Evolutionary conservation across 2,888 invertebrate species (phyloP).

Genomic region (Andrena camellia): DNA sequence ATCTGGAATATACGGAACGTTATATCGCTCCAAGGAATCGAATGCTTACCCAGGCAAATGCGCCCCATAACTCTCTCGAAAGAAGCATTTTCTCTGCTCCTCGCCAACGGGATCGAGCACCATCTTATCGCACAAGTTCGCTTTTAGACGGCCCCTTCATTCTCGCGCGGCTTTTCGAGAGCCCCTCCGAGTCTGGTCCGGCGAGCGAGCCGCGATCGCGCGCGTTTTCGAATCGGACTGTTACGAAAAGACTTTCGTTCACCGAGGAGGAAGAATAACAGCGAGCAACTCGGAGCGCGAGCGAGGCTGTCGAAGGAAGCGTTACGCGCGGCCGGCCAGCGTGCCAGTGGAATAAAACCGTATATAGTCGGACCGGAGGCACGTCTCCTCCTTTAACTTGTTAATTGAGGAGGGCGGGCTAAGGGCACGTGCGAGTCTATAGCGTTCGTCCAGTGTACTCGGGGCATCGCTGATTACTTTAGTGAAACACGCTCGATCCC

Average conservation of each 20-base stretch:
- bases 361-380: conserved; percentile 76
- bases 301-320: conserved; percentile 13
- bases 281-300: not conserved
- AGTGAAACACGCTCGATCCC: too few species aligned
- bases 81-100: conserved; percentile 88
- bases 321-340: conserved; percentile 34
- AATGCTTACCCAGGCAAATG: conserved; percentile 88
- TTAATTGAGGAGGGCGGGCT: not conserved
- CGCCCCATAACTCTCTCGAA: conserved; percentile 87
- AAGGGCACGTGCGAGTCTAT: not conserved
- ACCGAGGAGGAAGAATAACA: not conserved
- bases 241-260: conserved; percentile 2
- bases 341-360: conserved; percentile 79
- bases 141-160: conserved; percentile 23
- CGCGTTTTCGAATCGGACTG: not conserved
- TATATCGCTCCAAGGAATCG: not conserved
- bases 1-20: not conserved
- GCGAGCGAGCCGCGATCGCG: not conserved
- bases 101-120: conserved; percentile 88
- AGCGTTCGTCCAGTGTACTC: too few species aligned
- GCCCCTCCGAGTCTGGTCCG: not conserved
- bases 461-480: too few species aligned
- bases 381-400: conserved; percentile 55
- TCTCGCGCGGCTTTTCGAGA: conserved; percentile 8
- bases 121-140: conserved; percentile 74